A percentile compares a stretch with the other conserved stretches of the same genome.
Evolutionary conservation across 1,140 invertebrate genomes (phyloP).

Genomic region (Monochamus saltuarius): DNA sequence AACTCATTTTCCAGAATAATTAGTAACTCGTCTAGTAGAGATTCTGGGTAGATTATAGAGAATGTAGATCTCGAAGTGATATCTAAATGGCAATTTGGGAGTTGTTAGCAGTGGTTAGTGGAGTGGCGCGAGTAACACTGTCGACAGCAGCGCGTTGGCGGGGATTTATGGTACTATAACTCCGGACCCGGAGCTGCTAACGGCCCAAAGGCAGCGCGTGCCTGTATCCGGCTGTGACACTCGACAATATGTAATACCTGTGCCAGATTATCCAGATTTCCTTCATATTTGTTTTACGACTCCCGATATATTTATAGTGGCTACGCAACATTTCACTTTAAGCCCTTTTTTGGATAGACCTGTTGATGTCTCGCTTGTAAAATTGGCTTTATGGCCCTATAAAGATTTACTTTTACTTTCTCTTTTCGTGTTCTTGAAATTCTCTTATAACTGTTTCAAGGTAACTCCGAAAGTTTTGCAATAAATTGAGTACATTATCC

Average conservation of each 20-base stretch:
- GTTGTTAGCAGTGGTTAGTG: conserved; percentile 51
- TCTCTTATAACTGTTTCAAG: no score
- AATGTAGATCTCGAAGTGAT: conserved; percentile 29
- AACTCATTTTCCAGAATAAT: background rate
- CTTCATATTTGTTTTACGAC: conserved; percentile 38
- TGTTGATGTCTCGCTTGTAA: background rate
- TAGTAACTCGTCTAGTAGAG: background rate
- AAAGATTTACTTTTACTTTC: background rate
- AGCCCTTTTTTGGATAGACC: background rate
- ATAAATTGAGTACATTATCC: no score
- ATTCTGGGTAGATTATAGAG: background rate
- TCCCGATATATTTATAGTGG: conserved; percentile 30
- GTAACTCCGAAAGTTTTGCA: no score
- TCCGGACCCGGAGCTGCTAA: conserved; percentile 29
- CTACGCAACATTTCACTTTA: background rate
- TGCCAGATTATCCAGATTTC: conserved; percentile 38
- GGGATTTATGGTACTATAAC: conserved; percentile 43
- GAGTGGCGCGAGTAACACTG: conserved; percentile 42
- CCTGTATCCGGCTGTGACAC: conserved; percentile 38
- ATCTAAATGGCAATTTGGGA: conserved; percentile 50
- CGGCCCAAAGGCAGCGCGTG: conserved; percentile 37
- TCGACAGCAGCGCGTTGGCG: conserved; percentile 42
- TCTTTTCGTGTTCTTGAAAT: background rate
- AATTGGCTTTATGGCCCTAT: no score
- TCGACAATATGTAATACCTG: conserved; percentile 33